Evolutionary conservation across 2,113 vertebrate species (phyloP), one percentile per base, ranked within the genome.

Genomic region (Sinocyclocheilus maitianheensis): DNA sequence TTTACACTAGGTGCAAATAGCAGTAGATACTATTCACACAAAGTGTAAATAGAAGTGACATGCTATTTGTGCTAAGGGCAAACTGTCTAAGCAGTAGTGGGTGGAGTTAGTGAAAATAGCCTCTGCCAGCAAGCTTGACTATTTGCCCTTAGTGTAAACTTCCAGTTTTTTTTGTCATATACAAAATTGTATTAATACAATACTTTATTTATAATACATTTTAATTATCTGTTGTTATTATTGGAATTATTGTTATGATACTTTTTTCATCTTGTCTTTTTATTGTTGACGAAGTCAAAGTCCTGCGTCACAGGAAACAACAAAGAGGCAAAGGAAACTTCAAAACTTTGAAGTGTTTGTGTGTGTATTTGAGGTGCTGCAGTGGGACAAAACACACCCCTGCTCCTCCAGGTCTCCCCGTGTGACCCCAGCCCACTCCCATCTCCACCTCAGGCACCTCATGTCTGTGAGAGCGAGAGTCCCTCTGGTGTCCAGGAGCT

Each of bases 341-440:
- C 14, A 60, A 62, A 53, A 63, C 26, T 30, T 84, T 75, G 20
- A 24, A 30, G 48, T 77, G 48, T 79, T 62, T 40, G 77, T 62
- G 58, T 30, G 63, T 82, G 24, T 82, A 9, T 30, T 26, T 82
- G 46, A 43, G 16, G 34, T 48, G n/a, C 60, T 46, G 60, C 34
- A 24, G 37, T 82, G 3, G 46, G 72, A 79, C 77, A 77, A 55
- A 46, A 71, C 34, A 69, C 71, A 82, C 40, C 16, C 4, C 84
- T 86, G n/a, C n/a, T 84, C 81, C 58, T 26, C 48, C 71, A 34
- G 77, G 80, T 77, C 71, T 60, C 78, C 77, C 48, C 34, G 4
- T 71, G 77, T 75, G 82, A 89, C 88, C 69, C 16, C 26, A 22
- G 58, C 26, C 58, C 58, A 80, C 63, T 81, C 13, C 43, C 16